Evolutionary conservation across 2,888 invertebrate species (phyloP), one percentile per base, ranked within the genome.

Genomic region (Clistopyga incitator): DNA sequence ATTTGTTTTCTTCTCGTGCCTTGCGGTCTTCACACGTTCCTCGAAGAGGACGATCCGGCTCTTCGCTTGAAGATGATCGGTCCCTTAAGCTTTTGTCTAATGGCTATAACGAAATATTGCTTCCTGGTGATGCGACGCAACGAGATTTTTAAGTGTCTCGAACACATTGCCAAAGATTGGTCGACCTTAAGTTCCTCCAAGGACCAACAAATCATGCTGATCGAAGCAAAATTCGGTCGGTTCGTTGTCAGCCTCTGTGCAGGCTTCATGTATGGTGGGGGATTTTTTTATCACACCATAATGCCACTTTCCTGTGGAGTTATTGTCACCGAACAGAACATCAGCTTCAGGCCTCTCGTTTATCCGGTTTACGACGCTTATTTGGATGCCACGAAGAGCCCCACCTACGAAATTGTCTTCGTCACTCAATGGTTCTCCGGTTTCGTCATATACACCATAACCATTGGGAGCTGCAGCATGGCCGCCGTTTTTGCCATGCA

Each of bases 401-500:
- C 92, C 0, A 87, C 75, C 10, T 91, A 91, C 82, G 90, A 92
- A 71, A 90, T 92, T 56, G 87, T 91, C 6, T 91, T 91, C 23
- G 38, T 87, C 0, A 74, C 86, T 13, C 91, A 92, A 72, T 88
- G 87, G 82, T 74, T 90, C 25, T 88, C 90, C 0, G 91, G 89
- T 1, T 90, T 89, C 67, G 88, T 91, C 4, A 82, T 90, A 11
- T 90, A 90, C 50, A 89, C 91, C 0, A 87, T 91, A 0, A 91
- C 90, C 0, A 87, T 91, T 15, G 87, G 88, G 0, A 86, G 89
- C 0, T 92, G 92, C 61, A 88, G 91, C 42, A 79, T 91, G 1
- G 88, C 90, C 0, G 92, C 91, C 0, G 87, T 90, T 3, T 90
- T 92, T n/a, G 90, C 87, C 1, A 88, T 90, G 81, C 92, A 92